A percentile compares a stretch with the other conserved stretches of the same genome.
phyloP scores from a whole-genome alignment of 2,888 invertebrate species.

The Teleiodes luculella region DNA sequence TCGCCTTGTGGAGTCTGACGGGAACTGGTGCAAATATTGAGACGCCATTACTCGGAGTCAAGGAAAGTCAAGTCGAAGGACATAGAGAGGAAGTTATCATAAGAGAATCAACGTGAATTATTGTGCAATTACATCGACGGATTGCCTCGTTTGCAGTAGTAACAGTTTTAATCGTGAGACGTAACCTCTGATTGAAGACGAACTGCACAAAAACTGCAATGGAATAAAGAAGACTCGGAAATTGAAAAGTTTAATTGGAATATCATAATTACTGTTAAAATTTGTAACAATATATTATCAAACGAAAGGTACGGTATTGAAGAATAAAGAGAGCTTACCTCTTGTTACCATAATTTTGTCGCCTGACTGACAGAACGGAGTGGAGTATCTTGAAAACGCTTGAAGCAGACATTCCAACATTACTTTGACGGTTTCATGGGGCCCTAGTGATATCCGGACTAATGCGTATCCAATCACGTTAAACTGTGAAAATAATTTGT shows the following conservation, averaged over 20 bases:
- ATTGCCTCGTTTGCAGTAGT: not conserved
- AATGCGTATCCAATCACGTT: conserved; percentile 60
- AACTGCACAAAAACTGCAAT: not conserved
- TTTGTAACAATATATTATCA: not conserved
- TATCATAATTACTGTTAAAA: not conserved
- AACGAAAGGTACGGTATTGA: no score
- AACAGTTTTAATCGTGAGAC: conserved; percentile 1
- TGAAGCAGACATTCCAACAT: not conserved
- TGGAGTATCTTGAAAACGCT: no score
- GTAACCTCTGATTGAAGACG: not conserved
- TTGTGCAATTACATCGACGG: conserved; percentile 3
- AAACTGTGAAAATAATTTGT: conserved; percentile 69
- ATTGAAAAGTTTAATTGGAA: no score
- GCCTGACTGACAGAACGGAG: not conserved
- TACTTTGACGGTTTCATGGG: not conserved
- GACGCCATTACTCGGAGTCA: conserved; percentile 3
- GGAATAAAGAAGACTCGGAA: not conserved
- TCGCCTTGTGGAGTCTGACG: not conserved
- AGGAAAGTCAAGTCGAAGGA: conserved; percentile 12
- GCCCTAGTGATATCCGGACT: conserved; percentile 22
- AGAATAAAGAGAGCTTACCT: not conserved
- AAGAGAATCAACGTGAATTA: not conserved
- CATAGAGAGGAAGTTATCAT: conserved; percentile 1
- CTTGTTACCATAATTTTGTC: no score
- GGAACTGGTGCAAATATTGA: conserved; percentile 1